Conservation (phyloP, 1,140 invertebrate species). For the Drosophila tropicalis region DNA sequence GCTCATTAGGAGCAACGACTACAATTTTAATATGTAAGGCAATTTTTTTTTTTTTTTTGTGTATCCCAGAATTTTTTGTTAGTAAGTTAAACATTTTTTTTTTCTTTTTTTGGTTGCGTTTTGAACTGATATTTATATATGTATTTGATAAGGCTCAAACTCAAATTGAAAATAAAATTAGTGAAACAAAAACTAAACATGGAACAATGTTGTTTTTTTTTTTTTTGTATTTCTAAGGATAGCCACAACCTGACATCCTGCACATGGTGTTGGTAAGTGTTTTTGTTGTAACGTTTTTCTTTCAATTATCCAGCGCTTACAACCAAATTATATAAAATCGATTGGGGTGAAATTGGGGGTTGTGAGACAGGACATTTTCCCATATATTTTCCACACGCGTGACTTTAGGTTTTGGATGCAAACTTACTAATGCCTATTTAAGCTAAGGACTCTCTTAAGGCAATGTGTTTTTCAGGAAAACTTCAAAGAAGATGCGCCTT, state of each 20-base stretch:
- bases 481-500: no score
- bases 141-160: conserved; percentile 42
- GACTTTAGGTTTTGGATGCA: no score
- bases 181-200: neutral
- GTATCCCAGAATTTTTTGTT: neutral
- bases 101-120: conserved; percentile 50
- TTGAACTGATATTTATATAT: conserved; percentile 65
- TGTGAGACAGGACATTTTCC: no score
- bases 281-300: no score
- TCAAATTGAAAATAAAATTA: conserved; percentile 9
- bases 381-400: no score
- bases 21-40: conserved; percentile 17
- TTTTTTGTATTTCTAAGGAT: no score
- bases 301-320: neutral
- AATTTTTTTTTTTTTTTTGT: neutral
- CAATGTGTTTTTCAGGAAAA: no score
- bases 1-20: conserved; percentile 43
- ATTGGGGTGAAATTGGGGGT: neutral
- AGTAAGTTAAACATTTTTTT: neutral
- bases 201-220: no score
- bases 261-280: no score
- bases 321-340: neutral
- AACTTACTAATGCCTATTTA: no score
- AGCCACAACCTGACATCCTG: no score
- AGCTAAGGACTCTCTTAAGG: no score